phyloP scores from a whole-genome alignment of 1,140 invertebrate species.

The Coboldia fuscipes region DNA sequence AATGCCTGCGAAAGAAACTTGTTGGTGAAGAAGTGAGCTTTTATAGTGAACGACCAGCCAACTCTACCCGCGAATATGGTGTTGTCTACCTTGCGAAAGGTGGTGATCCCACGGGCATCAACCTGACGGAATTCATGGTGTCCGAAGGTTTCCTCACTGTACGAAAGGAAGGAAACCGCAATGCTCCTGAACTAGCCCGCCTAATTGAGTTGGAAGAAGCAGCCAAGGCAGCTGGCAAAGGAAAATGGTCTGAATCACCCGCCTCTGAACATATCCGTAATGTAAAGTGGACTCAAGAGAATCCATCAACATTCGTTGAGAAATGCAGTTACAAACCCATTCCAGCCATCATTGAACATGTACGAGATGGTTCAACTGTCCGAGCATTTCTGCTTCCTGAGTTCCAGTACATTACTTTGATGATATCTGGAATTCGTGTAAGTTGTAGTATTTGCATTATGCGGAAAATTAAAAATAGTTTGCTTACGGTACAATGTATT shows the following conservation, averaged over 20 bases:
- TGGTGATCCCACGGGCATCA: constrained; percentile 61
- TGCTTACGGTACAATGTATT: not conserved
- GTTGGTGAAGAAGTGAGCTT: constrained; percentile 79
- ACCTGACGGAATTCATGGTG: constrained; percentile 69
- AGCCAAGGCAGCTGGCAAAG: constrained; percentile 69
- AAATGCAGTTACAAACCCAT: constrained; percentile 57
- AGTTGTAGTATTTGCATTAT: constrained; percentile 11
- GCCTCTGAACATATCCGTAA: constrained; percentile 51
- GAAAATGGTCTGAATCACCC: constrained; percentile 46
- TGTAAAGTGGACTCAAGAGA: constrained; percentile 73
- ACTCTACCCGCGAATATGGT: constrained; percentile 69
- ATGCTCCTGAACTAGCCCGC: constrained; percentile 34
- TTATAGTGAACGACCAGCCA: constrained; percentile 43
- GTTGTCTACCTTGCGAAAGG: constrained; percentile 67
- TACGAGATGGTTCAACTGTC: constrained; percentile 88
- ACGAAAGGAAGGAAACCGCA: constrained; percentile 48
- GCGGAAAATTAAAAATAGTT: not conserved
- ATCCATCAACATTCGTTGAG: constrained; percentile 61
- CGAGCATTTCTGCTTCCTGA: constrained; percentile 45
- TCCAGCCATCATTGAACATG: constrained; percentile 81
- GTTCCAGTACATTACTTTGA: constrained; percentile 75
- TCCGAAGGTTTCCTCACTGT: constrained; percentile 73
- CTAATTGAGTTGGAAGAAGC: constrained; percentile 76
- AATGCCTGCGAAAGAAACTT: constrained; percentile 79
- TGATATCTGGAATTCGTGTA: constrained; percentile 81